phyloP scores from a whole-genome alignment of 2,797 vertebrate genomes.

The Chelmon rostratus region DNA sequence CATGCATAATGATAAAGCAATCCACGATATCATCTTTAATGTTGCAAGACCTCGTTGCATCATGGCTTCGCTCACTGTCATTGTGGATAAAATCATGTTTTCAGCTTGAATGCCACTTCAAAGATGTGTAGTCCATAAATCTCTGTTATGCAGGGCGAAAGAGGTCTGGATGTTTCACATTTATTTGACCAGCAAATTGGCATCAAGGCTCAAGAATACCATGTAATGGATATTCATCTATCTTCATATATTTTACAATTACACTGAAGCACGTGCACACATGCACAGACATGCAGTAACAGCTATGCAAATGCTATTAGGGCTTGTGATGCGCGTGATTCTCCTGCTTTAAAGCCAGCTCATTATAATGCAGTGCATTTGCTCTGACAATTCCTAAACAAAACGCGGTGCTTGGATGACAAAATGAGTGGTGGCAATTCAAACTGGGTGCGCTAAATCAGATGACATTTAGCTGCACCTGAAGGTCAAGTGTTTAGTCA shows the following conservation, averaged over 20 bases:
- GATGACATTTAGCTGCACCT: slow-evolving; percentile 81
- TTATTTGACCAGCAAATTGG: slow-evolving; percentile 45
- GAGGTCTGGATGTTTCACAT: slow-evolving; percentile 43
- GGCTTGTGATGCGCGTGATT: slow-evolving; percentile 19
- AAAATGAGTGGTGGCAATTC: slow-evolving; percentile 77
- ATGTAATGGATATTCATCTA: slow-evolving; percentile 14
- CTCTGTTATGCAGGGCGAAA: slow-evolving; percentile 15
- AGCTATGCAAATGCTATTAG: slow-evolving; percentile 36
- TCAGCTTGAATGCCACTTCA: slow-evolving; percentile 65
- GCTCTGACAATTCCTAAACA: slow-evolving; percentile 65
- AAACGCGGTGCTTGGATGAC: slow-evolving; percentile 62
- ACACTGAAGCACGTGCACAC: not conserved
- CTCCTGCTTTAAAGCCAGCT: slow-evolving; percentile 49
- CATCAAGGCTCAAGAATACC: slow-evolving; percentile 16
- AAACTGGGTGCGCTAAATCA: slow-evolving; percentile 77
- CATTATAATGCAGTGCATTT: slow-evolving; percentile 66
- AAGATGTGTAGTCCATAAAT: slow-evolving; percentile 49
- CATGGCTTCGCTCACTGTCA: slow-evolving; percentile 51
- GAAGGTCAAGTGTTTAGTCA: slow-evolving; percentile 87
- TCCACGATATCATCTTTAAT: slow-evolving; percentile 58
- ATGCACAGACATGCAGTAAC: slow-evolving; percentile 7
- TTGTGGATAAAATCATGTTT: slow-evolving; percentile 66
- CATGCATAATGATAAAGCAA: slow-evolving; percentile 52
- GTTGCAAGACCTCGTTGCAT: slow-evolving; percentile 64
- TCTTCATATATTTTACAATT: slow-evolving; percentile 32